Evolutionary conservation across 2,888 invertebrate genomes (phyloP).

Genomic region (Athripsodes cinereus): DNA sequence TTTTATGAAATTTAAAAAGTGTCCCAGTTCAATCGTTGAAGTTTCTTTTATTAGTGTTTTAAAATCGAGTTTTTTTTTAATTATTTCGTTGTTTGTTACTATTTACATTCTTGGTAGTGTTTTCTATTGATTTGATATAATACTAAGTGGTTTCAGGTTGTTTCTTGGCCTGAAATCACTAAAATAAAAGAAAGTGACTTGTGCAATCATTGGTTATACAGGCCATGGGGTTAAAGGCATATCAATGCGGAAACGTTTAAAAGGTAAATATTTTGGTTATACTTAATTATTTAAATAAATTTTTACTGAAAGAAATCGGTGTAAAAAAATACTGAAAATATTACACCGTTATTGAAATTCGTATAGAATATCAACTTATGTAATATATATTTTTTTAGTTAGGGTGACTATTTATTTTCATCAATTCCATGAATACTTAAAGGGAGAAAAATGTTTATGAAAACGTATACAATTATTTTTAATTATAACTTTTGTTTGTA

Average conservation of each 20-base stretch:
- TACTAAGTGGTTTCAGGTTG: constrained; percentile 12
- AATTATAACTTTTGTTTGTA: too few species aligned
- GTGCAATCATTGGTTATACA: constrained; percentile 11
- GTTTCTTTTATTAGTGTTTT: not conserved
- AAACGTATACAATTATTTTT: too few species aligned
- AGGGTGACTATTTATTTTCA: too few species aligned
- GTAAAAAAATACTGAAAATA: too few species aligned
- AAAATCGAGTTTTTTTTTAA: not conserved
- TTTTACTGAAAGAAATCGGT: too few species aligned
- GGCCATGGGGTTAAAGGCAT: constrained; percentile 25
- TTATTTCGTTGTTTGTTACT: not conserved
- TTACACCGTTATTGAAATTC: too few species aligned
- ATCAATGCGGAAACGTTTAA: constrained; percentile 25
- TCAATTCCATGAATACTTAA: too few species aligned
- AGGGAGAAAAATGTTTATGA: too few species aligned
- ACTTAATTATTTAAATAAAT: too few species aligned
- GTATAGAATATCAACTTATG: too few species aligned
- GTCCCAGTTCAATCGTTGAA: not conserved
- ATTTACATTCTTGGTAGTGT: not conserved
- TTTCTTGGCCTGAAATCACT: constrained; percentile 7
- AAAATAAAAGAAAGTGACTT: constrained; percentile 9
- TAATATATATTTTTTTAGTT: too few species aligned
- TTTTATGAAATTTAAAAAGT: constrained; percentile 1
- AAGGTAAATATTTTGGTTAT: constrained; percentile 22
- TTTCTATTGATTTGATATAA: constrained; percentile 4